phyloP scores from a whole-genome alignment of 2,888 invertebrate genomes.

The Helleia helle region DNA sequence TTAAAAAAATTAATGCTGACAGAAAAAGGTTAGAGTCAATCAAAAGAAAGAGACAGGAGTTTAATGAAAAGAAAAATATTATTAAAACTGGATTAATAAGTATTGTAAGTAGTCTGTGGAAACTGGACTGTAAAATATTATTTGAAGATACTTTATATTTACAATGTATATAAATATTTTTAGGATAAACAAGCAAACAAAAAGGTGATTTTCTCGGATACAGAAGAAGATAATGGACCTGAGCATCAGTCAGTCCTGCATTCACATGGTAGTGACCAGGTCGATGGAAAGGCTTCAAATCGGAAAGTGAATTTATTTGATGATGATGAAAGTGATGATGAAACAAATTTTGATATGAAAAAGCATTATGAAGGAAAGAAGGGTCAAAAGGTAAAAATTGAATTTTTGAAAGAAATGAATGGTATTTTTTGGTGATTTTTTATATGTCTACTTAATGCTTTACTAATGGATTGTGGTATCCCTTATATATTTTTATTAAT shows the following conservation, averaged over 20 bases:
- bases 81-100: slow-evolving; percentile 78
- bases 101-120: slow-evolving; percentile 68
- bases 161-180: slow-evolving; percentile 26
- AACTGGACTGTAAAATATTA: neutral
- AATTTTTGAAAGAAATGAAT: too few species aligned
- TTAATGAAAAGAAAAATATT: slow-evolving; percentile 76
- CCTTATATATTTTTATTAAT: too few species aligned
- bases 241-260: slow-evolving; percentile 15
- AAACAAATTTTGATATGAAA: slow-evolving; percentile 75
- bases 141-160: slow-evolving; percentile 2
- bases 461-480: too few species aligned
- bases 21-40: slow-evolving; percentile 79
- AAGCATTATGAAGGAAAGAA: slow-evolving; percentile 78
- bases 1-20: slow-evolving; percentile 21
- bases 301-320: slow-evolving; percentile 54
- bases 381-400: slow-evolving; percentile 72
- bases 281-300: slow-evolving; percentile 13
- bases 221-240: slow-evolving; percentile 32
- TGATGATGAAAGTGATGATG: slow-evolving; percentile 68
- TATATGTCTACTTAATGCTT: too few species aligned
- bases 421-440: too few species aligned
- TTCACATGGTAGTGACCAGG: too few species aligned
- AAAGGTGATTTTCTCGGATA: slow-evolving; percentile 77
- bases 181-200: slow-evolving; percentile 72
- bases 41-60: slow-evolving; percentile 76